Conservation (phyloP, 1,140 invertebrate species). For the Eciton burchellii region DNA sequence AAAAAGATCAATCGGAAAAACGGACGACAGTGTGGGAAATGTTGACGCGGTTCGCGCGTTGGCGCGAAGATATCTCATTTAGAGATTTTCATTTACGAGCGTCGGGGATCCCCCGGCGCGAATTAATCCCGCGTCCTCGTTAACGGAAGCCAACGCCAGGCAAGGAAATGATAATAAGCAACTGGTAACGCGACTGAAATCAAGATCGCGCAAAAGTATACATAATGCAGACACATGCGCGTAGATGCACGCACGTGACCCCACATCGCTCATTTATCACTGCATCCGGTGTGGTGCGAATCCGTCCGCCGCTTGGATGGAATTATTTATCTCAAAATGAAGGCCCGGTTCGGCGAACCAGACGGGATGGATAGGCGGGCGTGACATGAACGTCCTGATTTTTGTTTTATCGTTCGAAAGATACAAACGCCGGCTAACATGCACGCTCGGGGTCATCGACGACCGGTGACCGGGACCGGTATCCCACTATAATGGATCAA, state of each 20-base stretch:
- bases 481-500: slow-evolving; percentile 48
- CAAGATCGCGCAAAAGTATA: slow-evolving; percentile 4
- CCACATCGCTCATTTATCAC: slow-evolving; percentile 32
- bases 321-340: slow-evolving; percentile 59
- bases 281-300: slow-evolving; percentile 43
- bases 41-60: neutral
- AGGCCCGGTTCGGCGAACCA: slow-evolving; percentile 15
- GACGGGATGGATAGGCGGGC: slow-evolving; percentile 21
- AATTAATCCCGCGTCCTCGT: slow-evolving; percentile 26
- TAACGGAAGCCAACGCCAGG: neutral
- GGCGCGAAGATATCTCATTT: neutral
- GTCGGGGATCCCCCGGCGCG: neutral
- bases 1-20: no score
- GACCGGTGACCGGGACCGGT: slow-evolving; percentile 36
- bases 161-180: slow-evolving; percentile 40
- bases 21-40: neutral
- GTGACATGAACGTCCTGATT: slow-evolving; percentile 43
- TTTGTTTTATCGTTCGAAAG: slow-evolving; percentile 54
- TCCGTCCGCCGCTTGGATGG: slow-evolving; percentile 41
- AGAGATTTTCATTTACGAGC: neutral
- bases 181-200: neutral
- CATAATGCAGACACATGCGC: neutral
- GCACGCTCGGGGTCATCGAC: slow-evolving; percentile 39
- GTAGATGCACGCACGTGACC: neutral
- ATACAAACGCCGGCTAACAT: slow-evolving; percentile 34